Base-by-base conservation (phyloP, 1,140 invertebrate genomes). In the Ostrea edulis region DNA sequence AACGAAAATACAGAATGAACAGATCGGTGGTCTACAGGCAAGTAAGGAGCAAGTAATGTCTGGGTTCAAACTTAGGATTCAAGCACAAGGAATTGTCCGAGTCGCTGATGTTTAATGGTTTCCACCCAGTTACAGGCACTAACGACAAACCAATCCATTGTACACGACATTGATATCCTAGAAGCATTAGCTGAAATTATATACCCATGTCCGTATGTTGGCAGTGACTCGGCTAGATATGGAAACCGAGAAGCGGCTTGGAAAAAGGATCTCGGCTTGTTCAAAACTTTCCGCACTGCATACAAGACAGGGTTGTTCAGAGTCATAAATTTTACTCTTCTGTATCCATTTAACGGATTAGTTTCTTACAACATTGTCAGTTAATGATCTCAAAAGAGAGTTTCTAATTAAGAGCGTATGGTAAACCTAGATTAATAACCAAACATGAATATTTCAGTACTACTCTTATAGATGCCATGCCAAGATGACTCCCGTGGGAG, bases 361-460 rank as follows among this genome's bases (percentile, higher is more conserved):
- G 68, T 77, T 77, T 77, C 68, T 77, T 77, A 77, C 68, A 77
- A 77, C 68, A 77, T 77, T 77, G 68, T 77, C 68, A 77, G 68
- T 77, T 77, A 77, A 77, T 77, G 68, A 77, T 77, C 29, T 77
- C 68, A 77, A 77, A 77, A 77, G 68, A 77, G 68, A 25, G 68
- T 29, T 25, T 77, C 68, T 77, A 77, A 77, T 77, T 77, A 77
- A 77, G 29, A 77, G 29, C 68, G 68, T 22, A 77, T 77, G 68
- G 25, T 77, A 77, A 77, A 77, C 68, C 68, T 77, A 77, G 68
- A 77, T 77, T 77, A 77, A 77, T 77, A 77, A 77, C 68, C 68
- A 77, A 35, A 77, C 68, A 77, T 77, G 68, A 77, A 77, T 77
- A 77, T 77, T 77, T 77, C 29, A 77, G 29, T 25, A 77, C 68